Evolutionary conservation across 1,140 invertebrate species (phyloP), one percentile per base, ranked within the genome.

Genomic region (Ectropis grisescens): DNA sequence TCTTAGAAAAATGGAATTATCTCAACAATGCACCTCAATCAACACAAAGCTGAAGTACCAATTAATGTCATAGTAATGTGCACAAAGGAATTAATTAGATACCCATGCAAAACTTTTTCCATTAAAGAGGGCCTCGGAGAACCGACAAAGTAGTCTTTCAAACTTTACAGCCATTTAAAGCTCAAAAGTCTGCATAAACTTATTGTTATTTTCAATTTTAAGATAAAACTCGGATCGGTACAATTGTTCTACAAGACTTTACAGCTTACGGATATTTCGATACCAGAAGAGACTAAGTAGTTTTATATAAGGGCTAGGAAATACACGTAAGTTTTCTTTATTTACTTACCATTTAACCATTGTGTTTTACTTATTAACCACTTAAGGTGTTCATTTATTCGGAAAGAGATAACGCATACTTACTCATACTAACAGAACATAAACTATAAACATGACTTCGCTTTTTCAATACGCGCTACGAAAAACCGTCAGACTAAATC

Each of bases 81-180:
- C 26, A 29, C 29, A 40, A 37, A 28, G 13, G 22, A 35, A 43
- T 39, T 42, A 37, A 43, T 48, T 48, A 48, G 10, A 7, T 26
- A 10, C 25, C 37, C 29, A 37, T 33, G 30, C 19, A 34, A 38
- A 50, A 50, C 25, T 45, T 46, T 46, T 46, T 37, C 37, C 42
- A 51, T 43, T 43, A 41, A 32, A 13, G 13, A 23, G 6, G 26
- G 29, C 10, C 32, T 24, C 33, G 12, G 23, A 40, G 29, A 19
- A 32, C 29, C 24, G 22, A 13, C 2, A 36, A 41, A 41, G 30
- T 33, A 40, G 29, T 31, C 28, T 42, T 30, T 41, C 32, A 35
- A 37, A 49, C 41, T 24, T 39, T 48, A 29, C 32, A 34, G 19
- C 33, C 35, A 28, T 29, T 8, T 29, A 10, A 35, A 36, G 29